phyloP scores from a whole-genome alignment of 2,797 vertebrate species.

The Otolemur crassicaudatus region DNA sequence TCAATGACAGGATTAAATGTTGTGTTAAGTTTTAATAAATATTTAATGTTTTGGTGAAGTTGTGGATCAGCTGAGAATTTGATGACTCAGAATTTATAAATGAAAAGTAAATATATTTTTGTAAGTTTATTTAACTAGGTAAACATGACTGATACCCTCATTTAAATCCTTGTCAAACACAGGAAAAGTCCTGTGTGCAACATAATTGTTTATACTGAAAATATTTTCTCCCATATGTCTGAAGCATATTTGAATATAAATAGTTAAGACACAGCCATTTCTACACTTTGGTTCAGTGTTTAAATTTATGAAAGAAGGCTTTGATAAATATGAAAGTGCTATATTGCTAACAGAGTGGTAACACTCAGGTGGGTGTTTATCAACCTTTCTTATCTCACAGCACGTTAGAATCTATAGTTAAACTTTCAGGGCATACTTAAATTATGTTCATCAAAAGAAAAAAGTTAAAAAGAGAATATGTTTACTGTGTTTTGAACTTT shows the following conservation, averaged over 20 bases:
- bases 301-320: background rate
- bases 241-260: slow-evolving; percentile 26
- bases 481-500: no score
- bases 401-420: no score
- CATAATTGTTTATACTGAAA: background rate
- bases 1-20: background rate
- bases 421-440: no score
- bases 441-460: no score
- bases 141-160: background rate
- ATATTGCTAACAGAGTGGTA: background rate
- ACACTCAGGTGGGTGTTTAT: no score
- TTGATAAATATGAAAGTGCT: slow-evolving; percentile 42
- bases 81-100: background rate
- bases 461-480: no score
- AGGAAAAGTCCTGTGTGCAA: background rate
- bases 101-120: background rate
- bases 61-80: background rate
- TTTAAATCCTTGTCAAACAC: background rate
- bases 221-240: background rate
- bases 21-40: background rate
- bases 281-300: background rate
- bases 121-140: background rate
- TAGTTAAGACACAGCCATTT: background rate
- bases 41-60: background rate
- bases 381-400: no score